Evolutionary conservation across 2,113 vertebrate genomes (phyloP), one percentile per base, ranked within the genome.

Genomic region (Perccottus glenii): DNA sequence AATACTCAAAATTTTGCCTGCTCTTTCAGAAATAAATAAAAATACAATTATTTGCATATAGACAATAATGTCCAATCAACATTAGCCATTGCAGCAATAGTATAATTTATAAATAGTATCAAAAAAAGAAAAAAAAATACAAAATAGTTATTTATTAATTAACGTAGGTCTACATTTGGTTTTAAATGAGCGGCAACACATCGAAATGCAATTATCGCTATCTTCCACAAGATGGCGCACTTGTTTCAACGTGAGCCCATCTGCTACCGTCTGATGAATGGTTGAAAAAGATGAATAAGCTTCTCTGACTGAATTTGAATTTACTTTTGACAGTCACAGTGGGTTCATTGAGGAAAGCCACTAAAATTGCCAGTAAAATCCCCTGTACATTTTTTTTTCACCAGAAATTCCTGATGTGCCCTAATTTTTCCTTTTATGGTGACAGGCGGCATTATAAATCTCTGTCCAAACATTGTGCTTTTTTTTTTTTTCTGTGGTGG

Each of bases 351-450:
- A 55, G 5, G 6, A 11, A 12, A 55, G 33, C 6, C n/a, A 6
- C 6, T 38, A 14, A 55, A 52, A 52, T 33, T 11, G 7, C 27
- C 3, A 3, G 50, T 5, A 33, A 52, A 52, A 32, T 33, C 44
- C 11, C 44, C 16, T 11, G 3, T 51, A 2, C 10, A 40, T 52
- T 52, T 52, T 12, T 52, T 11, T n/a, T 5, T 36, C 51, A 11
- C 8, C 11, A 33, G 12, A n/a, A 14, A 55, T 55, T 58, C 56
- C 36, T 58, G 56, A 27, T n/a, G 9, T 42, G 14, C 6, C 6
- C 43, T 55, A 10, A 8, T 67, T 60, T 82, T 60, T 48, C 87
- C 85, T 88, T 89, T 82, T 89, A 88, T 82, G 87, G 88, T 63
- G 63, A 72, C 14, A 63, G 35, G 10, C 38, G 64, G 74, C 73